phyloP scores from a whole-genome alignment of 2,888 invertebrate species.

The Bugulina stolonifera region DNA sequence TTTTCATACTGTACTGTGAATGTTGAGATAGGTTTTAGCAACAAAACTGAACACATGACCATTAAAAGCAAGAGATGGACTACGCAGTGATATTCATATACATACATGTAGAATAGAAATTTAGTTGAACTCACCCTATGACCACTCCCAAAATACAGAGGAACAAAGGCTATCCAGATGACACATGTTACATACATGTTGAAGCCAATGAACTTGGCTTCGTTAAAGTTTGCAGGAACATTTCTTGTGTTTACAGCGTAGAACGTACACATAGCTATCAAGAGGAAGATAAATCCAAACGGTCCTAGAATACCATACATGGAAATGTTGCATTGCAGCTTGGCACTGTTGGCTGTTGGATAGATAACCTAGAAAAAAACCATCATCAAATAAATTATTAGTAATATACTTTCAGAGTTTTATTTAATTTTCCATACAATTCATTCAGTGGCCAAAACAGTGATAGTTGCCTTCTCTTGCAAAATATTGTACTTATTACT shows the following conservation, averaged over 20 bases:
- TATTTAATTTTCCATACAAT: no score
- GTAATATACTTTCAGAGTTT: no score
- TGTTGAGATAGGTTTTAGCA: no score
- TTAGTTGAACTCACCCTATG: neutral
- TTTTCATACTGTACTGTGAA: no score
- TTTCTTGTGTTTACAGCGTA: conserved; percentile 76
- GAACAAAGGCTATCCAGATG: conserved; percentile 96
- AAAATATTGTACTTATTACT: no score
- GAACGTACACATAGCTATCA: conserved; percentile 77
- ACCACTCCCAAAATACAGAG: conserved; percentile 85
- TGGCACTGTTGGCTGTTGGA: conserved; percentile 31
- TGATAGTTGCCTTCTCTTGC: no score
- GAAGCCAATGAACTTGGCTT: conserved; percentile 69
- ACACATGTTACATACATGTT: conserved; percentile 98
- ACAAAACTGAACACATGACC: no score
- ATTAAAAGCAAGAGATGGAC: no score
- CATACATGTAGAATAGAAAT: no score
- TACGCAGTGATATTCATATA: no score
- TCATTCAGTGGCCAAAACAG: no score
- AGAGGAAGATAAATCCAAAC: conserved; percentile 65
- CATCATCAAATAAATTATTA: no score
- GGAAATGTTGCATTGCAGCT: conserved; percentile 63
- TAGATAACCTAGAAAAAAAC: neutral
- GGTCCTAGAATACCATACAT: conserved; percentile 68
- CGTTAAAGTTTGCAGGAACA: conserved; percentile 97